These are phyloP conservation scores for Ondatra zibethicus DNA, from an alignment of 2,113 vertebrate genomes.

Conservation along the genomic window DNA sequence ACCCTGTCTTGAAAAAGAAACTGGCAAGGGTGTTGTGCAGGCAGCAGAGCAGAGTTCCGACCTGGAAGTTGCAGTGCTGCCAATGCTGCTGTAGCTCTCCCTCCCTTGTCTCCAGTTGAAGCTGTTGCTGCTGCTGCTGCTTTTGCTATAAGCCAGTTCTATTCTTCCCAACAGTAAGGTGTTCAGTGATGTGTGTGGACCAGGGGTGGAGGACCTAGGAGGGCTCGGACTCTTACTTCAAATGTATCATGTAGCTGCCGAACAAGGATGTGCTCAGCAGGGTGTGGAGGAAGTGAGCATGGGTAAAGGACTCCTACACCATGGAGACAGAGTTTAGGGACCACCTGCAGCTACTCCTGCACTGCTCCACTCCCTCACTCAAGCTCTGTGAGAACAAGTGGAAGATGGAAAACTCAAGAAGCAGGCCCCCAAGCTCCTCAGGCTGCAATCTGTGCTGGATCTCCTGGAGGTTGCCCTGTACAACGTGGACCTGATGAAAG, in stretches of 20 bases:
- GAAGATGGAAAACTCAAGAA: conserved; percentile 98
- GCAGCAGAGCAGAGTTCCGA: not conserved
- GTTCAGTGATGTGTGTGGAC: conserved; percentile 89
- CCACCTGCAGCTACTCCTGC: conserved; percentile 96
- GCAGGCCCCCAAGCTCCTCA: conserved; percentile 94
- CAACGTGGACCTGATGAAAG: conserved; percentile 97
- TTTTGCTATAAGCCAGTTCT: not conserved
- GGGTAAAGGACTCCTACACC: conserved; percentile 95
- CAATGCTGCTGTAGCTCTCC: not conserved
- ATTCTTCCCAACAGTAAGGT: conserved; percentile 19
- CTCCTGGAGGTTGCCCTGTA: conserved; percentile 95
- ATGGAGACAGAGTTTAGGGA: conserved; percentile 96
- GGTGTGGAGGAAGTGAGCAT: conserved; percentile 87
- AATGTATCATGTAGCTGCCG: conserved; percentile 96
- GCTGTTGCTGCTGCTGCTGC: not conserved
- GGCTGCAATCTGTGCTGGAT: conserved; percentile 97
- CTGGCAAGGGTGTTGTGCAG: not conserved
- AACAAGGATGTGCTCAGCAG: conserved; percentile 93
- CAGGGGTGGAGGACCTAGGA: conserved; percentile 95
- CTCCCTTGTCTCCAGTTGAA: not conserved
- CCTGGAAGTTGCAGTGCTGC: not conserved
- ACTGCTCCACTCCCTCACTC: conserved; percentile 94
- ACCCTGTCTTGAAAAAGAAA: too few relatives aligned
- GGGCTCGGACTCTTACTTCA: conserved; percentile 96
- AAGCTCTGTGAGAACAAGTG: conserved; percentile 97